Conservation (phyloP, 2,888 invertebrate species). For the Antheraea assamensis region DNA sequence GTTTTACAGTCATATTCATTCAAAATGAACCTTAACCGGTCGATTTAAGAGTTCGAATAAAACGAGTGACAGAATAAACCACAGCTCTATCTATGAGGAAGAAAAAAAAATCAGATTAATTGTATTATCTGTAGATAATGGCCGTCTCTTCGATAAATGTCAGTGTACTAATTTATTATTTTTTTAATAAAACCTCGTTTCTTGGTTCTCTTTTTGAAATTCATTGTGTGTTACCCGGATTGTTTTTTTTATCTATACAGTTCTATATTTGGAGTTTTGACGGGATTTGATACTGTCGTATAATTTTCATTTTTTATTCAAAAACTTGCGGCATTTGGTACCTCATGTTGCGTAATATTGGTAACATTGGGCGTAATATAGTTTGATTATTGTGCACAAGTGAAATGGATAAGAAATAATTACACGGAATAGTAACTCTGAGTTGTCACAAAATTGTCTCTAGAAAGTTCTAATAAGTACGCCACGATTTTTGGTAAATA, state of each 20-base stretch:
- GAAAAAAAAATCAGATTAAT: slow-evolving; percentile 11
- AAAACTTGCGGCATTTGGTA: too few species aligned
- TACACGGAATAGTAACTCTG: too few species aligned
- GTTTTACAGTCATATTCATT: not conserved
- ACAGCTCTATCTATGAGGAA: slow-evolving; percentile 8
- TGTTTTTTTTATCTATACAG: not conserved
- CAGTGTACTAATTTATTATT: slow-evolving; percentile 10
- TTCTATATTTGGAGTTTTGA: not conserved
- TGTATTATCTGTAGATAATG: slow-evolving; percentile 11
- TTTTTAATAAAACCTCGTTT: not conserved
- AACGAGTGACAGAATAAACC: not conserved
- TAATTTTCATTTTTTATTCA: too few species aligned
- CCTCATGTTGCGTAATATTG: too few species aligned
- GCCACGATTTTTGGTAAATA: too few species aligned
- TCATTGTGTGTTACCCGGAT: slow-evolving; percentile 2
- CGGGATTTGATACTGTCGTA: too few species aligned
- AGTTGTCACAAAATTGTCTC: too few species aligned
- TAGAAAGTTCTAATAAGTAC: too few species aligned
- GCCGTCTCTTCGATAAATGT: slow-evolving; percentile 3
- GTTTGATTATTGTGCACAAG: too few species aligned
- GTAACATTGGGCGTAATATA: too few species aligned
- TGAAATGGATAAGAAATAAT: too few species aligned
- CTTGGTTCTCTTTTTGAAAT: not conserved
- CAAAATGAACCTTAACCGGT: not conserved
- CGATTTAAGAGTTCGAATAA: not conserved